phyloP scores from a whole-genome alignment of 2,797 vertebrate species.

The Betta splendens region DNA sequence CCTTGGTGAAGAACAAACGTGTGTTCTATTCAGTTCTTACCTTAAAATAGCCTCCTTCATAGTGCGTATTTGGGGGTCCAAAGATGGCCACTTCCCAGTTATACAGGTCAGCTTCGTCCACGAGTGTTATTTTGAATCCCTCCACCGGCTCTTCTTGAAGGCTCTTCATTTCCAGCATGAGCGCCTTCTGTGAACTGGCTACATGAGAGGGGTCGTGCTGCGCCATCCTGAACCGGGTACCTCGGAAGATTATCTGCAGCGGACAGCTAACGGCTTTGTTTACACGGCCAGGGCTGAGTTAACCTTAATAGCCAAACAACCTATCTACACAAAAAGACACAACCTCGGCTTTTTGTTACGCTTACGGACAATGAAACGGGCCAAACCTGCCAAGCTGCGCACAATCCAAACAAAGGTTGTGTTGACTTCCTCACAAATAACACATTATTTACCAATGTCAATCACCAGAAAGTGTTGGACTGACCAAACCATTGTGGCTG shows the following conservation, averaged over 20 bases:
- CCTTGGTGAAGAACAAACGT: neutral
- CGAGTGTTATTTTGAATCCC: slow-evolving; percentile 95
- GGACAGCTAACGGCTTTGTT: slow-evolving; percentile 53
- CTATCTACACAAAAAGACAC: slow-evolving; percentile 39
- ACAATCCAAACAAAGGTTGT: slow-evolving; percentile 43
- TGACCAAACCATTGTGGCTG: slow-evolving; percentile 58
- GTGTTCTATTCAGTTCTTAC: slow-evolving; percentile 67
- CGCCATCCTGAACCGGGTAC: slow-evolving; percentile 82
- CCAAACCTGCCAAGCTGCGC: slow-evolving; percentile 55
- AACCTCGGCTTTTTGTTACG: slow-evolving; percentile 36
- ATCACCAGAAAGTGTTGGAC: slow-evolving; percentile 4
- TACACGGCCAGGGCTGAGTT: slow-evolving; percentile 31
- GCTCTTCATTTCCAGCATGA: slow-evolving; percentile 94
- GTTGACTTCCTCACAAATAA: slow-evolving; percentile 12
- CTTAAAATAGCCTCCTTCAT: slow-evolving; percentile 98
- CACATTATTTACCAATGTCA: slow-evolving; percentile 40
- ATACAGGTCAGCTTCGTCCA: slow-evolving; percentile 95
- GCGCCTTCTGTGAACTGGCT: slow-evolving; percentile 94
- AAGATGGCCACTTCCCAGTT: slow-evolving; percentile 99
- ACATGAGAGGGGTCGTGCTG: slow-evolving; percentile 83
- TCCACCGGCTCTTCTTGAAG: slow-evolving; percentile 99
- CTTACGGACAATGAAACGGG: slow-evolving; percentile 65
- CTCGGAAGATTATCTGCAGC: slow-evolving; percentile 26
- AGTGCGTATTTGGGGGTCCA: slow-evolving; percentile 95
- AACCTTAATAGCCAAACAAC: slow-evolving; percentile 43